Evolutionary conservation across 2,113 vertebrate species (phyloP), one percentile per base, ranked within the genome.

Genomic region (Tylochromis polylepis): DNA sequence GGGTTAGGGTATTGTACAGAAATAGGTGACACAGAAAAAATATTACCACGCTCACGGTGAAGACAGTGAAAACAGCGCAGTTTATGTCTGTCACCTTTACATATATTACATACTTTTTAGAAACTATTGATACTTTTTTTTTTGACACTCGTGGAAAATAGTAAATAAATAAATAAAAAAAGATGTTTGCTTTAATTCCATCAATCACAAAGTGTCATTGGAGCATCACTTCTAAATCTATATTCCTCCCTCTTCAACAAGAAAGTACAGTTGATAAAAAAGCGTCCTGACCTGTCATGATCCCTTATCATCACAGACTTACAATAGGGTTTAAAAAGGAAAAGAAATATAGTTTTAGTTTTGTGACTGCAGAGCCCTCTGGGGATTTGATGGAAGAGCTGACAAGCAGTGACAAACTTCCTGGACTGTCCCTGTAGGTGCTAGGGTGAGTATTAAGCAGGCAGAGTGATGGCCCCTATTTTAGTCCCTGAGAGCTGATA

Each of bases 371-470:
- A 18, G 56, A 91, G 79, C 82, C 85, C 84, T 81, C 51, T 11
- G 84, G 90, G 91, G 84, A 94, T 87, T 89, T 93, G 85, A 94
- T 94, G 86, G 86, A 90, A 84, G 81, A 82, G 70, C 91, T 92
- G 93, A 94, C 93, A 93, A 93, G 87, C 79, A 38, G 56, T 89
- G 90, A 89, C 89, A 91, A 92, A 92, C 89, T 87, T 92, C 79
- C 53, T 84, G 85, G 53, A 86, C 59, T 51, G 58, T 88, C 87
- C 90, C 86, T 90, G 87, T 82, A 92, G 94, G 91, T 93, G 87
- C 51, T 4, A 8, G 83, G 87, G 62, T 85, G 84, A 84, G 86
- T 86, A 49, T 92, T 91, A 88, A 85, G 84, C 85, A 88, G 88
- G 36, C 41, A 82, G 80, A 93, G 83, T 58, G 89, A 91, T 85